phyloP scores from a whole-genome alignment of 2,888 invertebrate genomes.

The Tortricodes alternella region DNA sequence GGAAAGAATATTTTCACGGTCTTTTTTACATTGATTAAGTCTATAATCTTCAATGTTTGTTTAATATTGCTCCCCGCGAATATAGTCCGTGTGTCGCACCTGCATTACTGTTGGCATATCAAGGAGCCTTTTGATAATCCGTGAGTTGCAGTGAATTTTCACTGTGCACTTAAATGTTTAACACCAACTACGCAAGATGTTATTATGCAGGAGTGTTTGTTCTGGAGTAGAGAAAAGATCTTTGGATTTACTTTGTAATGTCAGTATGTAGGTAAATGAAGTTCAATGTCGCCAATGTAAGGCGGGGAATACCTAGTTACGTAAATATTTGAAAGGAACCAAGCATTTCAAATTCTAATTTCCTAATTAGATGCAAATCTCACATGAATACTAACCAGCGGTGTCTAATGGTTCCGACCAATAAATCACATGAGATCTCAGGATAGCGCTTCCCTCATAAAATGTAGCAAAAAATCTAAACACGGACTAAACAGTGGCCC shows the following conservation, averaged over 20 bases:
- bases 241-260: no score
- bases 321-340: neutral
- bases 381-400: conserved; percentile 72
- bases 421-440: conserved; percentile 73
- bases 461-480: conserved; percentile 54
- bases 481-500: conserved; percentile 75
- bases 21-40: neutral
- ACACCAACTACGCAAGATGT: conserved; percentile 6
- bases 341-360: conserved; percentile 6
- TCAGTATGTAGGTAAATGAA: no score
- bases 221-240: no score
- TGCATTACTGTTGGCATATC: conserved; percentile 39
- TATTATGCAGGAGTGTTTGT: neutral
- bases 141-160: conserved; percentile 50
- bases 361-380: conserved; percentile 73
- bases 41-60: neutral
- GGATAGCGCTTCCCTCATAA: conserved; percentile 64
- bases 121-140: conserved; percentile 56
- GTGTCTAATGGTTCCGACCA: conserved; percentile 53
- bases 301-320: neutral
- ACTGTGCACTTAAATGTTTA: conserved; percentile 28
- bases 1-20: neutral
- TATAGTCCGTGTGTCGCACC: conserved; percentile 38
- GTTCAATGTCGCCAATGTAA: no score
- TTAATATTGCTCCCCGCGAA: neutral